Conservation (phyloP, 2,888 invertebrate genomes). For the Malthinus seriepunctatus region DNA sequence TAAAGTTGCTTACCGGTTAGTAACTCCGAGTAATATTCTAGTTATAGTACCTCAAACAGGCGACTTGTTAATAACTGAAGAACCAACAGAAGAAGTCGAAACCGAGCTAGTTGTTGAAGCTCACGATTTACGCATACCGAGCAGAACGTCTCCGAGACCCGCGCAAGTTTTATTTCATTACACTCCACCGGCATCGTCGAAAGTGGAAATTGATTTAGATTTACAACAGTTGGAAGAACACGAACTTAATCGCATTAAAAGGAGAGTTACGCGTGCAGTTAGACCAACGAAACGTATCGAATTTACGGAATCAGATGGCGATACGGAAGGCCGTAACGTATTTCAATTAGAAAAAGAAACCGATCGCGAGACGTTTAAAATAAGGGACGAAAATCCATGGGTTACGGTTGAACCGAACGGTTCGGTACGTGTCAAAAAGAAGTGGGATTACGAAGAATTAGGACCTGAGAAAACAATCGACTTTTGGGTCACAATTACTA, state of each 20-base stretch:
- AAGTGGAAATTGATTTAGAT: slow-evolving; percentile 63
- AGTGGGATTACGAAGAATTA: slow-evolving; percentile 95
- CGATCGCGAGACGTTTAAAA: slow-evolving; percentile 90
- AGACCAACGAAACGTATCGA: slow-evolving; percentile 92
- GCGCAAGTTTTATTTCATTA: slow-evolving; percentile 80
- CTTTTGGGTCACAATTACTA: slow-evolving; percentile 94
- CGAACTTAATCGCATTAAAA: slow-evolving; percentile 68
- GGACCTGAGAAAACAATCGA: slow-evolving; percentile 94
- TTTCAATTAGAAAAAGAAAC: slow-evolving; percentile 91
- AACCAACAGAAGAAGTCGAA: slow-evolving; percentile 66
- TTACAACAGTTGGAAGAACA: slow-evolving; percentile 54
- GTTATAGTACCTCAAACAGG: slow-evolving; percentile 94
- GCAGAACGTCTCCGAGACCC: slow-evolving; percentile 68
- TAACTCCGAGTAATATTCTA: slow-evolving; percentile 78
- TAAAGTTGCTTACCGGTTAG: slow-evolving; percentile 83
- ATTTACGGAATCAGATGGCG: slow-evolving; percentile 89
- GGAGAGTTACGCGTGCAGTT: slow-evolving; percentile 86
- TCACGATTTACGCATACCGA: slow-evolving; percentile 79
- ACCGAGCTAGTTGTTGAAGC: slow-evolving; percentile 76
- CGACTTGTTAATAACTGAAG: slow-evolving; percentile 80
- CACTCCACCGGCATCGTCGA: slow-evolving; percentile 58
- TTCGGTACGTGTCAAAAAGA: slow-evolving; percentile 90
- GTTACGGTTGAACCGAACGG: slow-evolving; percentile 91
- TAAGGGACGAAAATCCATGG: slow-evolving; percentile 92
- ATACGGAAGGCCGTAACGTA: slow-evolving; percentile 83